Conservation (phyloP, 2,888 invertebrate genomes). For the Lepidonotus clava region DNA sequence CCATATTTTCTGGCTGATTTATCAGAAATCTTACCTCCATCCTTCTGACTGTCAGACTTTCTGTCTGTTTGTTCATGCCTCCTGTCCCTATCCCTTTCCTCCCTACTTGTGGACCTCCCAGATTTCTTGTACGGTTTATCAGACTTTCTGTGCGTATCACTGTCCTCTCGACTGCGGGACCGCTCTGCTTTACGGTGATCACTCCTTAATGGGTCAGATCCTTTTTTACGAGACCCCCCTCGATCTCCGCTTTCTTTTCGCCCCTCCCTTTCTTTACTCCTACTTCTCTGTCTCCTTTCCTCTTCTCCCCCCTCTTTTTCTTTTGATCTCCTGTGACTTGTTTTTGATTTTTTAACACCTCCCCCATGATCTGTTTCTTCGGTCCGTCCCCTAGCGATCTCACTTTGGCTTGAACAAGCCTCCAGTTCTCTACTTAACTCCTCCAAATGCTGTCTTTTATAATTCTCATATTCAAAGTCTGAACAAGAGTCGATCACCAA, state of each 20-base stretch:
- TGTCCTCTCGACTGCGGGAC: background rate
- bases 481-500: conserved; percentile 7
- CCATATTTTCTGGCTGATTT: no score
- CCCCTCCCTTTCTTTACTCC: background rate
- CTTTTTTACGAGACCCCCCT: background rate
- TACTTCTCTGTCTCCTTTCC: background rate
- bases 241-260: background rate
- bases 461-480: conserved; percentile 22
- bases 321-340: background rate
- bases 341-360: background rate
- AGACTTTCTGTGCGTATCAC: background rate
- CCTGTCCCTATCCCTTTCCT: background rate
- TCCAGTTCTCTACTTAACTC: background rate
- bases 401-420: background rate
- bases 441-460: conserved; percentile 20
- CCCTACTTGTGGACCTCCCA: no score
- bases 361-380: background rate
- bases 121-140: no score
- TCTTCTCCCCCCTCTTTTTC: background rate
- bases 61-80: background rate
- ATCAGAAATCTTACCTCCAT: no score
- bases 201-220: background rate
- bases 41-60: no score
- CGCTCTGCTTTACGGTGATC: background rate
- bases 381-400: background rate